Conservation (phyloP, 2,113 vertebrate species). For the Pseudorhombus dupliciocellatus region DNA sequence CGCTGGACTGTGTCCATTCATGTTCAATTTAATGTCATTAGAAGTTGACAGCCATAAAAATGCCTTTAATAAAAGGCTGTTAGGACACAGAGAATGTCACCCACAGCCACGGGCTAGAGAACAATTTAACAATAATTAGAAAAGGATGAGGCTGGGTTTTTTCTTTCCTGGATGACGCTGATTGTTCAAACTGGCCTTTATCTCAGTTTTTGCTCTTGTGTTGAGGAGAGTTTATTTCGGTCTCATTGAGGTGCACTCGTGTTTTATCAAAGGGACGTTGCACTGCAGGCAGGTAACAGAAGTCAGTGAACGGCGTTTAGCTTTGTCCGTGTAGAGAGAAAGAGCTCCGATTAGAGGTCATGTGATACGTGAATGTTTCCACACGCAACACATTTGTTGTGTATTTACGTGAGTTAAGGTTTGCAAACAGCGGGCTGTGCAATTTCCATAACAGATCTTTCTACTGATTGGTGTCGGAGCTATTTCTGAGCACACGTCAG, state of each 20-base stretch:
- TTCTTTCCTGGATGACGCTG: neutral
- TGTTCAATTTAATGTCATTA: neutral
- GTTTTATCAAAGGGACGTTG: neutral
- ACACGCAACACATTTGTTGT: no score
- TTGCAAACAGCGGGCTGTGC: neutral
- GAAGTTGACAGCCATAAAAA: slow-evolving; percentile 8
- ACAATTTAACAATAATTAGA: neutral
- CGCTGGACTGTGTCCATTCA: neutral
- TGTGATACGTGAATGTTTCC: no score
- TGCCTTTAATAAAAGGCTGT: neutral
- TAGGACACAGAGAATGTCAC: neutral
- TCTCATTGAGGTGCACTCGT: neutral
- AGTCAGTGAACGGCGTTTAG: neutral
- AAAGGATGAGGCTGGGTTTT: neutral
- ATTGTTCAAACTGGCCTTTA: neutral
- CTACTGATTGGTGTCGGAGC: neutral
- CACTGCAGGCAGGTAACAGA: neutral
- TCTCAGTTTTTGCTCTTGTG: neutral
- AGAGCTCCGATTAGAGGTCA: neutral
- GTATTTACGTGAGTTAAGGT: neutral
- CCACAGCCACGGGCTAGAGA: no score
- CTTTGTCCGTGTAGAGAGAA: neutral
- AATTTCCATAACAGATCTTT: neutral
- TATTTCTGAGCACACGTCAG: neutral
- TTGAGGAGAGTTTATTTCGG: neutral